A percentile compares a stretch with the other conserved stretches of the same genome.
phyloP scores from a whole-genome alignment of 2,888 invertebrate species.

The Latheticus oryzae region DNA sequence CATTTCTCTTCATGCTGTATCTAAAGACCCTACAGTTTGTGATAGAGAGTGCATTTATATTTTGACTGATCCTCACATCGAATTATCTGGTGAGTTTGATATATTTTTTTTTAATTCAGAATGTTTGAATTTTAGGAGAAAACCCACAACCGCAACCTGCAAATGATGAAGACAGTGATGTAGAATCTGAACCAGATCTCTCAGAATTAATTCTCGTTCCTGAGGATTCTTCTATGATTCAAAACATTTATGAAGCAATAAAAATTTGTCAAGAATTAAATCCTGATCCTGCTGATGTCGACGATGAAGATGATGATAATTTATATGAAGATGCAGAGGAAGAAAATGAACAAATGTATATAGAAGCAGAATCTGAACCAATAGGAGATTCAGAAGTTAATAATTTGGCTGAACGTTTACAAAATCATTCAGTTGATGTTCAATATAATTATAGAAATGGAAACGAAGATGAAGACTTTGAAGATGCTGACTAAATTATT shows the following conservation, averaged over 20 bases:
- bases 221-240: conserved; percentile 71
- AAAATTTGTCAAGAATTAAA: conserved; percentile 81
- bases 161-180: conserved; percentile 62
- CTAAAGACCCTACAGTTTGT: conserved; percentile 72
- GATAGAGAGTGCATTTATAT: conserved; percentile 77
- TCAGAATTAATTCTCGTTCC: conserved; percentile 82
- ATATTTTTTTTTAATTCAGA: not conserved
- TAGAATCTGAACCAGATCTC: conserved; percentile 68
- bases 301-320: conserved; percentile 68
- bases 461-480: conserved; percentile 67
- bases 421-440: conserved; percentile 62
- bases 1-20: conserved; percentile 79
- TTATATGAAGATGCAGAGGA: conserved; percentile 63
- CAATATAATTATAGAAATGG: conserved; percentile 57
- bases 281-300: conserved; percentile 78
- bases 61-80: conserved; percentile 74
- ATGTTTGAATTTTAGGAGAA: conserved; percentile 33
- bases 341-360: conserved; percentile 56
- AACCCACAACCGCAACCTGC: conserved; percentile 35
- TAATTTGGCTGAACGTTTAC: conserved; percentile 61
- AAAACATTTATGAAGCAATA: conserved; percentile 79
- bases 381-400: conserved; percentile 51
- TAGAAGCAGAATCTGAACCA: conserved; percentile 28
- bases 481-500: conserved; percentile 69
- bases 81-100: conserved; percentile 65